Conservation (phyloP, 2,888 invertebrate genomes). For the Endotricha flammealis region DNA sequence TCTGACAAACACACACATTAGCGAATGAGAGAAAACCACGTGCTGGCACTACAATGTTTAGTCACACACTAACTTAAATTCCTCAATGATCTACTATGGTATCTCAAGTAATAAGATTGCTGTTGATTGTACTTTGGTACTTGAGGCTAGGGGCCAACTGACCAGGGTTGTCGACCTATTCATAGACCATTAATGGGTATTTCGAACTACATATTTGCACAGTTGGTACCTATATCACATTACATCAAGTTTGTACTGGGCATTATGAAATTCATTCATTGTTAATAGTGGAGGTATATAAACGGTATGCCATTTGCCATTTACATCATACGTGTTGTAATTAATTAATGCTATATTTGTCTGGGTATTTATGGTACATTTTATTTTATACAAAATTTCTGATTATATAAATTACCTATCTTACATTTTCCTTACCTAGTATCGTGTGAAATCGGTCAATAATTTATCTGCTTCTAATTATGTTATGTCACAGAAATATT, state of each 20-base stretch:
- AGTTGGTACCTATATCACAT: constrained; percentile 23
- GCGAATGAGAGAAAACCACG: constrained; percentile 40
- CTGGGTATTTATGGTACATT: too few species aligned
- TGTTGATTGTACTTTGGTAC: constrained; percentile 28
- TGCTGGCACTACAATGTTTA: constrained; percentile 51
- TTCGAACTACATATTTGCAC: constrained; percentile 23
- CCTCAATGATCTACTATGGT: constrained; percentile 46
- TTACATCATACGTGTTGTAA: too few species aligned
- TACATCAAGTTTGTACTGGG: constrained; percentile 7
- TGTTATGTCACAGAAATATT: too few species aligned
- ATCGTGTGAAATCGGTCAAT: too few species aligned
- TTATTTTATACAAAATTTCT: too few species aligned
- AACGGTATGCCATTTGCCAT: too few species aligned
- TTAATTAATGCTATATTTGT: too few species aligned
- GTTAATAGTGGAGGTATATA: too few species aligned
- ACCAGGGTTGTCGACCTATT: constrained; percentile 38
- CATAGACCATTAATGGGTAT: constrained; percentile 13
- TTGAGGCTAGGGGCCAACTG: constrained; percentile 28
- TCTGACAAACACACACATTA: constrained; percentile 16
- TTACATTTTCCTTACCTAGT: too few species aligned
- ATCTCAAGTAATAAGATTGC: constrained; percentile 36
- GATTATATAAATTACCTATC: too few species aligned
- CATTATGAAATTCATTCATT: constrained; percentile 6
- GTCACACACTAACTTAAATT: constrained; percentile 46
- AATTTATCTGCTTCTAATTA: too few species aligned